phyloP scores from a whole-genome alignment of 1,140 invertebrate species.

The Drosophila melanogaster region DNA sequence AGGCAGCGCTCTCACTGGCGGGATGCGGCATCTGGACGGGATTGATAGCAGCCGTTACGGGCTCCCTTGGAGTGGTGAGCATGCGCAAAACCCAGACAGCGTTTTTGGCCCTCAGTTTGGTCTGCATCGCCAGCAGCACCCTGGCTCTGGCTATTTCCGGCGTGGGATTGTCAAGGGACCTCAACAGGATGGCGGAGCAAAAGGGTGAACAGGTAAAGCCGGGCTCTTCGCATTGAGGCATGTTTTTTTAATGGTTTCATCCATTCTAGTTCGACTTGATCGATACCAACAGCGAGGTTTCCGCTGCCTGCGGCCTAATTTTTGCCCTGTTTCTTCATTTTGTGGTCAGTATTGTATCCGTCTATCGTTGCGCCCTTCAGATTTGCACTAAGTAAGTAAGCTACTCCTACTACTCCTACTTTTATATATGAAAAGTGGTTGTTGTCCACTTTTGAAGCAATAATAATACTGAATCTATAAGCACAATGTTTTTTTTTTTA shows the following conservation, averaged over 20 bases:
- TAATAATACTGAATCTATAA: too few species aligned
- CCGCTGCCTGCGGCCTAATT: conserved; percentile 77
- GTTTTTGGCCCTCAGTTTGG: conserved; percentile 78
- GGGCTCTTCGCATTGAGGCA: too few species aligned
- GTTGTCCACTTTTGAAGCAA: too few species aligned
- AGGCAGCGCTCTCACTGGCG: conserved; percentile 75
- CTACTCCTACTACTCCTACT: too few species aligned
- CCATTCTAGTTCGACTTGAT: conserved; percentile 64
- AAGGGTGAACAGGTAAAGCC: conserved; percentile 46
- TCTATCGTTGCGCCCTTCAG: conserved; percentile 79
- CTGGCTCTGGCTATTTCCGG: conserved; percentile 81
- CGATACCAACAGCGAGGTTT: conserved; percentile 72
- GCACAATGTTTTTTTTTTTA: too few species aligned
- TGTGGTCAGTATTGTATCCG: conserved; percentile 80
- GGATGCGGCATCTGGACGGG: conserved; percentile 83
- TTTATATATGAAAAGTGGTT: background rate
- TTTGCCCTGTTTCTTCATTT: conserved; percentile 80
- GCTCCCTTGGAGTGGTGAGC: conserved; percentile 79
- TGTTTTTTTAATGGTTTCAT: conserved; percentile 1
- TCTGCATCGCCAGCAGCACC: conserved; percentile 83
- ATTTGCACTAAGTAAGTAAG: conserved; percentile 80
- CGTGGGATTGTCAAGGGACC: conserved; percentile 77
- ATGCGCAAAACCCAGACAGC: conserved; percentile 80
- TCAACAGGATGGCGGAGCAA: conserved; percentile 77
- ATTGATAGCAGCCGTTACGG: conserved; percentile 75